A percentile compares a stretch with the other conserved stretches of the same genome.
phyloP scores from a whole-genome alignment of 2,113 vertebrate genomes.

The Holacanthus passer region DNA sequence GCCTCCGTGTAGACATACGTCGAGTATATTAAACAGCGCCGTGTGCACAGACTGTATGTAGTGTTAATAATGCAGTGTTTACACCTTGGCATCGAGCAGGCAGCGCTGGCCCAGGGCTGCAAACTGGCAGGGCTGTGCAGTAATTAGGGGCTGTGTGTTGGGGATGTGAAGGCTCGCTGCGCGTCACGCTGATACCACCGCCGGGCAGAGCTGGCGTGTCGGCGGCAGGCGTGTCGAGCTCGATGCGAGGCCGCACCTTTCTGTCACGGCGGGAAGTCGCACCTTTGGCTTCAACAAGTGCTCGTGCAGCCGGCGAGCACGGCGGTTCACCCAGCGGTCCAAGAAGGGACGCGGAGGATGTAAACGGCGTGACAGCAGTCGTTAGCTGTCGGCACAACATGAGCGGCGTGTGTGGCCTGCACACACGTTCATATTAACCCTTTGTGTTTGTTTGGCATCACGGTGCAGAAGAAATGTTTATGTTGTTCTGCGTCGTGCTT shows the following conservation, averaged over 20 bases:
- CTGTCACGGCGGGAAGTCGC: slow-evolving; percentile 35
- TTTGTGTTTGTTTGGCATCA: not conserved
- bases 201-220: slow-evolving; percentile 38
- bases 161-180: slow-evolving; percentile 63
- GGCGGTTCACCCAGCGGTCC: not conserved
- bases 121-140: slow-evolving; percentile 64
- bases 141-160: slow-evolving; percentile 73
- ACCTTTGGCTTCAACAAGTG: slow-evolving; percentile 16
- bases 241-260: slow-evolving; percentile 46
- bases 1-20: slow-evolving; percentile 59
- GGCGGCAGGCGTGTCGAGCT: slow-evolving; percentile 14
- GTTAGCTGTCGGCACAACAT: not conserved
- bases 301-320: slow-evolving; percentile 9
- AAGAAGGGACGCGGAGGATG: not conserved
- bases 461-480: not conserved
- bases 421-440: not conserved
- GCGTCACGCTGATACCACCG: slow-evolving; percentile 64
- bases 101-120: slow-evolving; percentile 70
- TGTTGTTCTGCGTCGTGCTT: not conserved
- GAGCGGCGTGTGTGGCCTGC: not conserved
- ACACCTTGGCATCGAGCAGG: slow-evolving; percentile 72
- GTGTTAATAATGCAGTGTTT: slow-evolving; percentile 81
- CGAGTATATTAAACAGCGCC: slow-evolving; percentile 54
- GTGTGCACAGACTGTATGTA: slow-evolving; percentile 62
- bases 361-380: not conserved